Conservation (phyloP, 2,888 invertebrate species). For the Athalia cordata region DNA sequence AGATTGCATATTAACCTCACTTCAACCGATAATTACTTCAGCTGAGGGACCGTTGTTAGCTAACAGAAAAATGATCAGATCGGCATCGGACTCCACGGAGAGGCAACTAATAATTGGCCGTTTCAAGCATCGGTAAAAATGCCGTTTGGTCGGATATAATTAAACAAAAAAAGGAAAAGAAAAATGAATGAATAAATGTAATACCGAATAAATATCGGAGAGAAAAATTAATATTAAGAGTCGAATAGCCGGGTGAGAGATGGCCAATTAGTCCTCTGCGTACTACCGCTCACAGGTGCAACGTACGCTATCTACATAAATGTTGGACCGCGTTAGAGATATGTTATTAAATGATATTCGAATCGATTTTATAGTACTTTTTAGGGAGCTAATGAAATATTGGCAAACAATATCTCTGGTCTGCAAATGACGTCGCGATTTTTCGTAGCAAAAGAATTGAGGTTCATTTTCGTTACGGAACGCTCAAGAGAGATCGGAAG, state of each 20-base stretch:
- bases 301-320: neutral
- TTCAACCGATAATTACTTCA: no score
- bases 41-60: no score
- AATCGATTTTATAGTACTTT: neutral
- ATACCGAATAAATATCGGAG: conserved; percentile 1
- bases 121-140: neutral
- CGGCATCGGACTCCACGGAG: no score
- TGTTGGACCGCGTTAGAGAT: neutral
- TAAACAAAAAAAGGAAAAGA: neutral
- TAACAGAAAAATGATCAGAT: no score
- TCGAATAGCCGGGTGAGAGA: conserved; percentile 6
- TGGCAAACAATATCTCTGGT: neutral
- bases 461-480: conserved; percentile 26
- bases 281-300: neutral
- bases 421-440: neutral
- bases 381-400: neutral
- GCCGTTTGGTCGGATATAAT: neutral
- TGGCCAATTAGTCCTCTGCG: conserved; percentile 13
- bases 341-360: neutral
- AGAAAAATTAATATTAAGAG: neutral
- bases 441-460: conserved; percentile 3
- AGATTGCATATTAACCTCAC: no score
- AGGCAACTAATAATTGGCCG: neutral
- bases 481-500: conserved; percentile 19
- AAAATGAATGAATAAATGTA: neutral